Evolutionary conservation across 1,140 invertebrate genomes (phyloP).

Genomic region (Panulirus ornatus): DNA sequence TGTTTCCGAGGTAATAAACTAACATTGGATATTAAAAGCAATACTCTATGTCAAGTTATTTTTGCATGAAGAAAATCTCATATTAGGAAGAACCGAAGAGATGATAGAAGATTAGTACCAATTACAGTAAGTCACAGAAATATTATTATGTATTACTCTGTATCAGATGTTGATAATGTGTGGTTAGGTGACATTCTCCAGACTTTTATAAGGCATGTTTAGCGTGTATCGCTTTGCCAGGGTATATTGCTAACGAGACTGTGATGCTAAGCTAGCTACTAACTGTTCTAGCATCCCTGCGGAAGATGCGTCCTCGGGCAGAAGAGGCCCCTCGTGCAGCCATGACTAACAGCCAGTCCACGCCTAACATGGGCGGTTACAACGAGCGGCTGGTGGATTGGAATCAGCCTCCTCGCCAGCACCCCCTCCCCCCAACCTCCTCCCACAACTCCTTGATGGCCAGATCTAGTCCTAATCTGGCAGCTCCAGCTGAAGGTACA

Average conservation of each 20-base stretch:
- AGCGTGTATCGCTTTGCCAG: slow-evolving; percentile 17
- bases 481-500: slow-evolving; percentile 66
- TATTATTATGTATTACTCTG: too few relatives aligned
- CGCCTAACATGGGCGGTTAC: slow-evolving; percentile 72
- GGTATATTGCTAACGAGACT: background rate
- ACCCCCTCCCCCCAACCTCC: slow-evolving; percentile 55
- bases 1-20: too few relatives aligned
- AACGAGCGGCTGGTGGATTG: slow-evolving; percentile 75
- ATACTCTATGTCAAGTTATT: too few relatives aligned
- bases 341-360: slow-evolving; percentile 67
- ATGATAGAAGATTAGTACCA: too few relatives aligned
- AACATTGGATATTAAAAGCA: too few relatives aligned
- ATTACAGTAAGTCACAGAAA: too few relatives aligned
- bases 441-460: slow-evolving; percentile 63
- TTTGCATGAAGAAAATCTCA: too few relatives aligned
- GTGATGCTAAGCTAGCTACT: slow-evolving; percentile 51
- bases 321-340: slow-evolving; percentile 59
- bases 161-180: too few relatives aligned
- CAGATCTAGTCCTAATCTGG: slow-evolving; percentile 72
- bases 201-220: slow-evolving; percentile 17
- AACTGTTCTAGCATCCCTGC: slow-evolving; percentile 73
- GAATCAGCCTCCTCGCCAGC: slow-evolving; percentile 74
- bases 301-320: slow-evolving; percentile 68
- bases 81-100: too few relatives aligned
- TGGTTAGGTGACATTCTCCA: too few relatives aligned